Base-by-base conservation (phyloP, 1,140 invertebrate genomes). In the Brachionus manjavacas region DNA sequence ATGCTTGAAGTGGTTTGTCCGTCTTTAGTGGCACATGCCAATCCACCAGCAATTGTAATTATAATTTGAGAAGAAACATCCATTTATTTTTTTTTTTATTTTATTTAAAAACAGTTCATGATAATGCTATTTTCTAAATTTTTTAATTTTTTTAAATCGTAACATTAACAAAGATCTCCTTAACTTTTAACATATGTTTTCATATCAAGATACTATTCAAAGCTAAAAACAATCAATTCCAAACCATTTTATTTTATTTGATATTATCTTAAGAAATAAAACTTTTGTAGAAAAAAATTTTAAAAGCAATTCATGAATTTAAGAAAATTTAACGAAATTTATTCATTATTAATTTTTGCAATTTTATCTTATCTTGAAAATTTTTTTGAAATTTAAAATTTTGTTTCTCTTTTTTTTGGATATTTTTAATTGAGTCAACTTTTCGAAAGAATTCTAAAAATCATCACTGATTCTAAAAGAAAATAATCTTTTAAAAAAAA, bases 1-100 rank as follows among this genome's bases (percentile, higher is more conserved):
- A 52, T 52, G 35, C 16, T 52, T 9, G 23, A 78, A 43, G 11
- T 16, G 20, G 74, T 11, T 25, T 25, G 35, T n/a, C 12, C 74
- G 8, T 78, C 74, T 39, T 39, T 39, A 4, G 12, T 11, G 23
- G 8, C 11, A 25, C 9, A 78, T 39, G 39, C 11, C 3, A 78
- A 39, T 43, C 74, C 74, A n/a, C 74, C 74, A 78, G 74, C 46
- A 41, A 78, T 25, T 16, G 14, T 78, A 28, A 78, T 78, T n/a
- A 52, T 16, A 43, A 78, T 78, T 78, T 78, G 41, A 11, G 64
- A 35, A 25, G 23, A 28, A 68, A 6, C 1, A 28, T 28, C 23
- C 64, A 68, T 68, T 68, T 68, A 55, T 55, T 55, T 55, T 55
- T 4, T n/a, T 35, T 35, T 6, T 35, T 7, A 49, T 49, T n/a